phyloP scores from a whole-genome alignment of 2,888 invertebrate species.

The Epinotia ramella region DNA sequence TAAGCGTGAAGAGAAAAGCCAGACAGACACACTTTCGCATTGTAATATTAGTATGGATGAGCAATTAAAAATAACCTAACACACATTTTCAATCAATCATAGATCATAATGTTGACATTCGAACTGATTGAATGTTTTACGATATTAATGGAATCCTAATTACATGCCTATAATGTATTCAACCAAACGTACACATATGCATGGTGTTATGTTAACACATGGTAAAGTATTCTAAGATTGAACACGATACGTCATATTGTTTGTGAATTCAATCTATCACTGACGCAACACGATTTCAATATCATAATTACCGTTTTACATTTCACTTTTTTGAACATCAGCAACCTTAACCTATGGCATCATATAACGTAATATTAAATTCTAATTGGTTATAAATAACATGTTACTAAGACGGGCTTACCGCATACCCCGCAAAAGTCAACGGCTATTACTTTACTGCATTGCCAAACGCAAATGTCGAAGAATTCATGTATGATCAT shows the following conservation, averaged over 20 bases:
- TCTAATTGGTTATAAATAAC: slow-evolving; percentile 18
- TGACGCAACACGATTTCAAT: slow-evolving; percentile 1
- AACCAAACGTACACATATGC: neutral
- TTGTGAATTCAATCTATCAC: neutral
- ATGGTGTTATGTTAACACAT: too few relatives aligned
- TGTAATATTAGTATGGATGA: too few relatives aligned
- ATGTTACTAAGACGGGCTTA: slow-evolving; percentile 9
- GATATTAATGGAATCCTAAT: neutral
- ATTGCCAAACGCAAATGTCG: slow-evolving; percentile 22
- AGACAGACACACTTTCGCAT: too few relatives aligned
- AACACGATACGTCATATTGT: neutral
- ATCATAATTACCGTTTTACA: neutral
- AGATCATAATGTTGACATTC: too few relatives aligned
- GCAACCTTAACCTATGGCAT: slow-evolving; percentile 22
- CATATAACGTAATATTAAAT: neutral
- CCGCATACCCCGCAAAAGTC: slow-evolving; percentile 33
- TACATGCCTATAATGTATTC: neutral
- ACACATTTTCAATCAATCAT: too few relatives aligned
- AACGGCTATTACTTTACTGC: neutral
- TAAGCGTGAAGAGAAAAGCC: too few relatives aligned
- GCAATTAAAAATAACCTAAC: too few relatives aligned
- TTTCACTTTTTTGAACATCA: neutral
- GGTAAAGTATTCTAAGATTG: too few relatives aligned
- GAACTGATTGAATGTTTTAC: too few relatives aligned
- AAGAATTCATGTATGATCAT: too few relatives aligned